Evolutionary conservation across 2,113 vertebrate species (phyloP).

Genomic region (cattle (Bos taurus)): DNA sequence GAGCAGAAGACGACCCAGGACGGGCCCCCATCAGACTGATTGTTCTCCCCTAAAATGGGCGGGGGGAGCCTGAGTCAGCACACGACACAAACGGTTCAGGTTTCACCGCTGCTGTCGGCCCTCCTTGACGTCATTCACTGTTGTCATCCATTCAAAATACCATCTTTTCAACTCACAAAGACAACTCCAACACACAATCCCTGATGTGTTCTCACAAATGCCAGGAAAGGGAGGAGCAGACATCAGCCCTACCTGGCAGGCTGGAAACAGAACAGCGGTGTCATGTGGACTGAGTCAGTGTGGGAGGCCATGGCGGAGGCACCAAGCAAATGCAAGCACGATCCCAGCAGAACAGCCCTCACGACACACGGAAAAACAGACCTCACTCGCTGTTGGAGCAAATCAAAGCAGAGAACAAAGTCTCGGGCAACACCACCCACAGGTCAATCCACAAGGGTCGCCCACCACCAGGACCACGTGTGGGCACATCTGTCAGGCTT

Average conservation of each 20-base stretch:
- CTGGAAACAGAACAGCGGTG: neutral
- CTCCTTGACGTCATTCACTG: neutral
- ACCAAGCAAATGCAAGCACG: neutral
- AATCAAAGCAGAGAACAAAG: constrained; percentile 38
- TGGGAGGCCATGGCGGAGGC: no score
- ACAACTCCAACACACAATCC: neutral
- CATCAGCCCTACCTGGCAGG: neutral
- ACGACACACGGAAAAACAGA: neutral
- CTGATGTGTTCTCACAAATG: neutral
- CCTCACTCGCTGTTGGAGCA: neutral
- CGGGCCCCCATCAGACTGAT: neutral
- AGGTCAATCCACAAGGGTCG: constrained; percentile 27
- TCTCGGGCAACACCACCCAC: neutral
- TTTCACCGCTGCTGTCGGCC: neutral
- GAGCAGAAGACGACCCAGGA: neutral
- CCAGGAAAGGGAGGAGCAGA: neutral
- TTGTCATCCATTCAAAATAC: neutral
- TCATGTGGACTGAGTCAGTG: neutral
- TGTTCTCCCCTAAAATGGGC: neutral
- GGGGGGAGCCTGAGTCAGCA: neutral
- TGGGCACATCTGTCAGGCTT: constrained; percentile 40
- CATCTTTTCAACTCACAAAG: neutral
- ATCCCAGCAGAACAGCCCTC: neutral
- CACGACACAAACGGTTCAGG: neutral
- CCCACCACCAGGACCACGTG: constrained; percentile 21